phyloP scores from a whole-genome alignment of 2,797 vertebrate species.

The Bufotes viridis region DNA sequence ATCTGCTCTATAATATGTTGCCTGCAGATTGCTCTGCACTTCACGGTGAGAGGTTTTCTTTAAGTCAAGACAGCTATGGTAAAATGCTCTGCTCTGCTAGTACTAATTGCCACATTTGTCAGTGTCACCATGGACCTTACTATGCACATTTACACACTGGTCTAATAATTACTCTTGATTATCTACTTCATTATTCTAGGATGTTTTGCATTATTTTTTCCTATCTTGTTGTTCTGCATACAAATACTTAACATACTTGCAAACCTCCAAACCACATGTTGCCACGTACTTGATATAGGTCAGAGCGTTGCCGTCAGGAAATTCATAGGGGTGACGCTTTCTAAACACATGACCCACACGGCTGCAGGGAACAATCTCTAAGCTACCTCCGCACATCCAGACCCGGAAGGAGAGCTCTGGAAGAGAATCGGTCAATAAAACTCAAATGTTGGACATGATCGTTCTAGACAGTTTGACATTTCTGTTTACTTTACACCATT shows the following conservation, averaged over 20 bases:
- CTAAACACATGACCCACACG: constrained; percentile 97
- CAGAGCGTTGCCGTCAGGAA: constrained; percentile 96
- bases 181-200: too few species aligned
- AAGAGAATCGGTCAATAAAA: constrained; percentile 35
- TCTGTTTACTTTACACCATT: too few species aligned
- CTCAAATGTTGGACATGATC: not conserved
- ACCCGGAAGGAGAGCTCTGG: constrained; percentile 97
- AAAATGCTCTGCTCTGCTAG: not conserved
- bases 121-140: too few species aligned
- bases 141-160: too few species aligned
- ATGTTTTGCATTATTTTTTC: not conserved
- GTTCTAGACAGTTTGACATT: not conserved
- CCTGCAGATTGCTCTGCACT: too few species aligned
- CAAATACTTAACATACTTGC: not conserved
- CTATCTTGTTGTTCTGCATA: not conserved
- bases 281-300: constrained; percentile 93
- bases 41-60: too few species aligned
- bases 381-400: constrained; percentile 97
- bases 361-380: constrained; percentile 98
- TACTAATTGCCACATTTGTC: not conserved
- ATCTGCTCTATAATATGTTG: too few species aligned
- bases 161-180: too few species aligned
- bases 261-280: not conserved
- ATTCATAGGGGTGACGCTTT: constrained; percentile 96
- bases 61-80: not conserved